Evolutionary conservation across 2,797 vertebrate species (phyloP), one percentile per base, ranked within the genome.

Genomic region (Lithobates pipiens): DNA sequence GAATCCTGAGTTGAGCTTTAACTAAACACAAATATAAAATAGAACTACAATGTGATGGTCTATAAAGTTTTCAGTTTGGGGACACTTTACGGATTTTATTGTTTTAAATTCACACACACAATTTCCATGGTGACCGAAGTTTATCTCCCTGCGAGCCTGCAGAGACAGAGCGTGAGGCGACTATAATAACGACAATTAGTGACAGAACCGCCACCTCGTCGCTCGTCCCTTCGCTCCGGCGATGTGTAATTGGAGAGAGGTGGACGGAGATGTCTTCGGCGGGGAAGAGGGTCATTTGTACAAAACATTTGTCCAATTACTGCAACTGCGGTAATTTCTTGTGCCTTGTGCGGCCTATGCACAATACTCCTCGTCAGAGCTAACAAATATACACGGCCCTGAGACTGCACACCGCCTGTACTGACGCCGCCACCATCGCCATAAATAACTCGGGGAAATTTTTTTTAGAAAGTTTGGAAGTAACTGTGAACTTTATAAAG

Each of bases 131-230:
- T 69, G 70, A 86, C 85, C 9, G 76, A 75, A 73, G 69, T 79
- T 73, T 27, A 61, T 69, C 72, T 78, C 70, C 74, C 39, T 4
- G 5, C 6, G 23, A 68, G 76, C 63, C 75, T 77, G 54, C 68
- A 54, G 67, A 73, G 68, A 77, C 3, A 27, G 50, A 86, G 85
- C 85, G 80, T 86, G 80, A 72, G 80, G 44, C 42, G 54, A 71
- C 74, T 68, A 80, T 57, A 77, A 63, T 74, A 72, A 86, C 82
- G 85, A 86, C 85, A 86, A 86, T 86, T 86, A 86, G 42, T 50
- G 65, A n/a, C 36, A 39, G 80, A 69, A 79, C 85, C 18, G 78
- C 42, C 69, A 74, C 76, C 85, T 82, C 57, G 74, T 75, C 77
- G 85, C 46, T 76, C 68, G n/a, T 27, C 29, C 61, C 70, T 23